Conservation (phyloP, 2,888 invertebrate genomes). For the Euplexia lucipara region DNA sequence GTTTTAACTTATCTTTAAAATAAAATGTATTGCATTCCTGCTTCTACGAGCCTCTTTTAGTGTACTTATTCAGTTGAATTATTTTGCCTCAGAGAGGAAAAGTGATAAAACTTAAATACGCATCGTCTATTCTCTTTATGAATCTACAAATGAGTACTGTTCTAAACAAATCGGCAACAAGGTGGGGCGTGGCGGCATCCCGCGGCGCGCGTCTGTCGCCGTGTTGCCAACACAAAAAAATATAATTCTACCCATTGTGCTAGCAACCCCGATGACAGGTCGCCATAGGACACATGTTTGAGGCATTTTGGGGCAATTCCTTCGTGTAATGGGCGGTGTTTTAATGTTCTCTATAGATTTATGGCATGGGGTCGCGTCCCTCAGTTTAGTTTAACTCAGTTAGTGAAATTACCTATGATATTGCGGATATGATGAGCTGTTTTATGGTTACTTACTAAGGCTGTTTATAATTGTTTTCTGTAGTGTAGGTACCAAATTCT, state of each 20-base stretch:
- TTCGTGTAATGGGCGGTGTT: constrained; percentile 87
- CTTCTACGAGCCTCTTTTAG: too few relatives aligned
- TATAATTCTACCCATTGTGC: constrained; percentile 85
- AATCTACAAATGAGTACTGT: constrained; percentile 82
- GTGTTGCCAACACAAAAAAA: constrained; percentile 88
- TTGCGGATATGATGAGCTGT: constrained; percentile 70
- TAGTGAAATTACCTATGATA: constrained; percentile 78
- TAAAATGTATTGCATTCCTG: too few relatives aligned
- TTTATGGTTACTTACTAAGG: constrained; percentile 47
- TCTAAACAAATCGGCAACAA: constrained; percentile 88
- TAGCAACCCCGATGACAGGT: constrained; percentile 90
- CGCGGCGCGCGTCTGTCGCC: constrained; percentile 89
- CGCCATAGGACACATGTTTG: constrained; percentile 89
- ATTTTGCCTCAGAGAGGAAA: constrained; percentile 48
- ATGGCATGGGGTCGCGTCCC: constrained; percentile 81
- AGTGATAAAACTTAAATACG: not conserved
- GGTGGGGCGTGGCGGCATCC: constrained; percentile 86
- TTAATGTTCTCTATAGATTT: constrained; percentile 87
- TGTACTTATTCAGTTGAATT: not conserved
- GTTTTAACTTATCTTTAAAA: too few relatives aligned
- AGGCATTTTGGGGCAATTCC: constrained; percentile 90
- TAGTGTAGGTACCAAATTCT: constrained; percentile 7
- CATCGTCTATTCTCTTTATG: constrained; percentile 45
- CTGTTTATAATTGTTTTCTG: constrained; percentile 22
- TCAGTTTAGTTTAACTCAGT: constrained; percentile 75